Evolutionary conservation across 2,888 invertebrate genomes (phyloP).

Genomic region (Phanerotoma sp.): DNA sequence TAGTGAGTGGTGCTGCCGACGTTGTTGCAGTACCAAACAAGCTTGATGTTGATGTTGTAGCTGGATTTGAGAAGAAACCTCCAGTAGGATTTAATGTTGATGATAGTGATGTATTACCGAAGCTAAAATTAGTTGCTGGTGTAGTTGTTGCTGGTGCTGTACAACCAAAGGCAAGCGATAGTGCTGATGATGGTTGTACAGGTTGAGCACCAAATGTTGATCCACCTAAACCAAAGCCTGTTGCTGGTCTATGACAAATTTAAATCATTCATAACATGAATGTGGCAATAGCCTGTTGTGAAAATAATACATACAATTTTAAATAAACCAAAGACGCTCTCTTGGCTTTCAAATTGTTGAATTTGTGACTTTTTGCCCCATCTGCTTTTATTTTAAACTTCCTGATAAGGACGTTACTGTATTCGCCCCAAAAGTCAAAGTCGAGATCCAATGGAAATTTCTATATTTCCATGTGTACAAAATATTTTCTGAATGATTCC

Average conservation of each 20-base stretch:
- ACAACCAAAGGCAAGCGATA: slow-evolving; percentile 44
- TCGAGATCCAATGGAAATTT: too few species aligned
- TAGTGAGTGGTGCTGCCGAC: slow-evolving; percentile 39
- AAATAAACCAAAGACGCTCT: too few species aligned
- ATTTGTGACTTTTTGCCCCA: too few species aligned
- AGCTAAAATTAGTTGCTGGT: slow-evolving; percentile 38
- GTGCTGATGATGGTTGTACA: too few species aligned
- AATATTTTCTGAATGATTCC: too few species aligned
- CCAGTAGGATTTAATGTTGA: slow-evolving; percentile 19
- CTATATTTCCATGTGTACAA: too few species aligned
- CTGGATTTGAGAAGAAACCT: slow-evolving; percentile 44
- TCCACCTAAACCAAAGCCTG: slow-evolving; percentile 37
- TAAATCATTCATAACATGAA: not conserved
- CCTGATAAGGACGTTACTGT: too few species aligned
- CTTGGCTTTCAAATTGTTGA: too few species aligned
- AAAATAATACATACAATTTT: too few species aligned
- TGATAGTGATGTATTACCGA: slow-evolving; percentile 37
- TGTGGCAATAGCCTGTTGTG: not conserved
- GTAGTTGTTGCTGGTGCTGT: slow-evolving; percentile 45
- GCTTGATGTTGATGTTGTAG: slow-evolving; percentile 27
- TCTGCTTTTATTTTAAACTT: too few species aligned
- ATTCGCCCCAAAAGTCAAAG: too few species aligned
- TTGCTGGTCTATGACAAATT: slow-evolving; percentile 34
- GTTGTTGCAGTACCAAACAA: slow-evolving; percentile 36
- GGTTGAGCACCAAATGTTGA: slow-evolving; percentile 39